Conservation (phyloP, 2,888 invertebrate genomes). For the Mimachlamys varia region DNA sequence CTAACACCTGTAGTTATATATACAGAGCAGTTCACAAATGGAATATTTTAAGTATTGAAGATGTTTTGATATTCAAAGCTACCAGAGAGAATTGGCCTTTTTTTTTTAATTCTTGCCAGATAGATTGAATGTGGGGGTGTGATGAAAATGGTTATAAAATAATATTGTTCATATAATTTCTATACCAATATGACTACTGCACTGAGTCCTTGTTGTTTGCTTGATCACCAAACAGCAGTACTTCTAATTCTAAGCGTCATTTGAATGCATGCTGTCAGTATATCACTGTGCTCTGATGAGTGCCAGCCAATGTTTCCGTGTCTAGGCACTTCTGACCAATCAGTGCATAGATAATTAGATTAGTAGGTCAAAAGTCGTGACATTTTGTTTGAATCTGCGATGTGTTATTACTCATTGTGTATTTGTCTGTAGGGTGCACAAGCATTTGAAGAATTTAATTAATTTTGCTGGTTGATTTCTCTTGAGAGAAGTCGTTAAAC, state of each 20-base stretch:
- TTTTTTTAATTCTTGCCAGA: no score
- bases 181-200: no score
- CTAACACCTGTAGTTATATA: no score
- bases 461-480: slow-evolving; percentile 18
- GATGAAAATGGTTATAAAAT: no score
- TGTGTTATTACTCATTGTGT: slow-evolving; percentile 3
- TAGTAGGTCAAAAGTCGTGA: neutral
- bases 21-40: no score
- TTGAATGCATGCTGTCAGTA: neutral
- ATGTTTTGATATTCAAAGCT: no score
- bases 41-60: no score
- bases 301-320: neutral
- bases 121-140: no score
- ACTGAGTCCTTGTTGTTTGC: neutral
- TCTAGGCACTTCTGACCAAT: neutral
- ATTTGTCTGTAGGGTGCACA: slow-evolving; percentile 19
- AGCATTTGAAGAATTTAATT: neutral
- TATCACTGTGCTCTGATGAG: neutral
- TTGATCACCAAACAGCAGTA: neutral
- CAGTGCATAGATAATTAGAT: neutral
- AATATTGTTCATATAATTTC: no score
- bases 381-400: neutral
- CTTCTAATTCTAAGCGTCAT: neutral
- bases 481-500: neutral
- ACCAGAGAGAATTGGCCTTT: no score